These are phyloP conservation scores for Drosophila melanosoma DNA, from an alignment of 2,888 invertebrate species.

Conservation along the genomic window DNA sequence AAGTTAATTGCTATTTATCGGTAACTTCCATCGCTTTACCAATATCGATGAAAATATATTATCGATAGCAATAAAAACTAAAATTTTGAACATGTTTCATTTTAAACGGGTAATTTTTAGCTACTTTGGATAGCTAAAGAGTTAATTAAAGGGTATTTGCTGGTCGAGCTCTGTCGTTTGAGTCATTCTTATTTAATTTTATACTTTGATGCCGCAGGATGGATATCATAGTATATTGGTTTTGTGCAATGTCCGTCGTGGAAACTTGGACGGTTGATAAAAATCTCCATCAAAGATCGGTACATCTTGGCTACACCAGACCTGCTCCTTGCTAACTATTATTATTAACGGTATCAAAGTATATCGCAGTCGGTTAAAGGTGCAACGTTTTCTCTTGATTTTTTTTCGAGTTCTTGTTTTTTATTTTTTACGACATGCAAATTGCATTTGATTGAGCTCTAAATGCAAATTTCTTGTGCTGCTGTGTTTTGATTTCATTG, in stretches of 20 bases:
- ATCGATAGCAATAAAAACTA: not conserved
- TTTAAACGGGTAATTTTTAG: not conserved
- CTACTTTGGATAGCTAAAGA: not conserved
- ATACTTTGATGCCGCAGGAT: no score
- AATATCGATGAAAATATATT: no score
- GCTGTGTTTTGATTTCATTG: slow-evolving; percentile 74
- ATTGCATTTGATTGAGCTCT: slow-evolving; percentile 81
- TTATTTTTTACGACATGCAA: slow-evolving; percentile 50
- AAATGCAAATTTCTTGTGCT: slow-evolving; percentile 70
- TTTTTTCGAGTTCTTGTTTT: slow-evolving; percentile 3
- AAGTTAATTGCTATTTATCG: no score
- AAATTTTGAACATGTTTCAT: not conserved
- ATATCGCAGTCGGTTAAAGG: not conserved
- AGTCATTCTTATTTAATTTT: no score
- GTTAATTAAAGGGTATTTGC: not conserved
- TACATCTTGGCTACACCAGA: not conserved
- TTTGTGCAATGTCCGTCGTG: no score
- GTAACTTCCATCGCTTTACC: no score
- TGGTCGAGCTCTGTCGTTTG: no score
- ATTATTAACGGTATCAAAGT: not conserved
- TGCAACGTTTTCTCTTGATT: slow-evolving; percentile 2
- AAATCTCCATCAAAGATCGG: not conserved
- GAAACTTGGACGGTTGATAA: no score
- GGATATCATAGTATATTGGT: no score
- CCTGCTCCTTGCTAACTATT: not conserved